Percentiles rank a stretch among this genome's conserved stretches.
These are phyloP conservation scores for Linyphia triangularis DNA, from an alignment of 2,888 invertebrate species.

Conservation along the genomic window DNA sequence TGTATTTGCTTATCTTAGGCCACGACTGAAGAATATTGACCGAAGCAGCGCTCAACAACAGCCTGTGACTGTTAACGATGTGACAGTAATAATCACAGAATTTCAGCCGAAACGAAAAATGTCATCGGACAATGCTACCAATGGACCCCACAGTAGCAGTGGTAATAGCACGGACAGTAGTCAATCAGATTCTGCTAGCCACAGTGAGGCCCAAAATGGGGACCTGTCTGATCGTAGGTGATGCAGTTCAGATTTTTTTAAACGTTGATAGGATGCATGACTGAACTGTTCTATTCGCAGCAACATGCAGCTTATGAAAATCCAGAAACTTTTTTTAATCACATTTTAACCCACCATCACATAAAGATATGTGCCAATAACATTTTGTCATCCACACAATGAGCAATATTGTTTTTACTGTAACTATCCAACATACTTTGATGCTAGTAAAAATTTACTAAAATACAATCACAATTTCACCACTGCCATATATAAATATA, in stretches of 20 bases:
- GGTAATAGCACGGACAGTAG: conserved; percentile 74
- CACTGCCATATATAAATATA: no score
- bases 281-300: conserved; percentile 12
- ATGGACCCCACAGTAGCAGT: conserved; percentile 71
- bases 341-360: conserved; percentile 46
- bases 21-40: conserved; percentile 94
- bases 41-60: conserved; percentile 94
- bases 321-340: conserved; percentile 36
- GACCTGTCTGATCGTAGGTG: conserved; percentile 72
- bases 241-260: neutral
- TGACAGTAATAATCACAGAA: conserved; percentile 98
- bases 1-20: conserved; percentile 80
- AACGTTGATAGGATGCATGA: neutral
- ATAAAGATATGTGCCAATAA: conserved; percentile 62
- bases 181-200: conserved; percentile 72
- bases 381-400: conserved; percentile 35
- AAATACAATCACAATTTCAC: neutral
- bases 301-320: conserved; percentile 26
- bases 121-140: conserved; percentile 72
- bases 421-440: neutral
- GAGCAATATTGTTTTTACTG: no score
- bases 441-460: neutral
- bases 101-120: conserved; percentile 81
- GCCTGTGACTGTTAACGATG: conserved; percentile 97
- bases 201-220: conserved; percentile 71